Evolutionary conservation across 2,797 vertebrate species (phyloP), one percentile per base, ranked within the genome.

Genomic region (Sternarchorhynchus goeldii): DNA sequence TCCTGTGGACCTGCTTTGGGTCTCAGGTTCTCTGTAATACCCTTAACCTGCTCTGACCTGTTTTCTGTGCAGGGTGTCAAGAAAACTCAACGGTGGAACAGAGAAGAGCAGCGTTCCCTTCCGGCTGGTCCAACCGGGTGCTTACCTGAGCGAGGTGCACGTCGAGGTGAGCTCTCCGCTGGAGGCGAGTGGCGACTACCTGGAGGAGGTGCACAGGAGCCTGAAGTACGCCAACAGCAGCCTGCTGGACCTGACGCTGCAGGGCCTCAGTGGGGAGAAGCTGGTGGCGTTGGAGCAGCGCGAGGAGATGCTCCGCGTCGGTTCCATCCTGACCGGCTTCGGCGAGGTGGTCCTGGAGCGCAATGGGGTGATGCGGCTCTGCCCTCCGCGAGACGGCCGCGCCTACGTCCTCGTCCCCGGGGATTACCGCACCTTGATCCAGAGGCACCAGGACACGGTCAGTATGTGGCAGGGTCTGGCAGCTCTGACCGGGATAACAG

Each of bases 281-380:
- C 89, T 90, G 0, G 78, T 81, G 32, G 83, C 86, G 0, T 67
- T 82, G 71, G 87, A 88, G 76, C 91, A 92, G 83, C 84, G 73
- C 0, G 93, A 94, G 81, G 89, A 92, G 88, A 50, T 94, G 79
- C 89, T 94, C 69, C 83, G 81, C 0, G 90, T 91, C 39, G 93
- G 91, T 31, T 86, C 82, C 82, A 83, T 72, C 6, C 12, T 94
- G 79, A 94, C 90, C 0, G 91, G 88, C 1, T 93, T 93, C 4
- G 93, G 93, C 4, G 93, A 94, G 87, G 88, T 94, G 70, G 89
- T 93, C 63, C 86, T 94, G 72, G 92, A 93, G 63, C 87, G 85
- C 3, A 90, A 87, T 0, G 76, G 77, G 18, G 84, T 85, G 64
- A 86, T 92, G 80, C 91, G 86, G 71, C 84, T 94, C 60, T 91